Evolutionary conservation across 2,797 vertebrate species (phyloP).

Genomic region (Chelon auratus): DNA sequence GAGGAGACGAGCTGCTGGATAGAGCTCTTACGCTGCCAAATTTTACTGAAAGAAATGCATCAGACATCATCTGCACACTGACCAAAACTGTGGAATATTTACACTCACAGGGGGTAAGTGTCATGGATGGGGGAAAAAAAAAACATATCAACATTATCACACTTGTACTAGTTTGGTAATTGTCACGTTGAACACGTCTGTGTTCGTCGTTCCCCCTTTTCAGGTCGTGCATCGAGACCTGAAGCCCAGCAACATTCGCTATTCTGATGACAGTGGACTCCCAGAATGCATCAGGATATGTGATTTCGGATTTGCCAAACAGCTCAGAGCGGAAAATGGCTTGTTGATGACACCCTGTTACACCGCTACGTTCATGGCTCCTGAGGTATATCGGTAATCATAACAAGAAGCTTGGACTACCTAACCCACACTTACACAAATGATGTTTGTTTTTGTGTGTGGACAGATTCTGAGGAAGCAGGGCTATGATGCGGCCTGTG

Average conservation of each 20-base stretch:
- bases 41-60: slow-evolving; percentile 93
- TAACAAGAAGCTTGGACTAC: background rate
- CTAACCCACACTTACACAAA: background rate
- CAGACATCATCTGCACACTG: slow-evolving; percentile 91
- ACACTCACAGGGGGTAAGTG: slow-evolving; percentile 93
- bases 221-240: slow-evolving; percentile 97
- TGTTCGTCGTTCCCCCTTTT: slow-evolving; percentile 3
- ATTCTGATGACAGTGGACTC: slow-evolving; percentile 92
- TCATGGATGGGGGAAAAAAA: background rate
- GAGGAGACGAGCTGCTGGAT: slow-evolving; percentile 94
- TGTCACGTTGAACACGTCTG: background rate
- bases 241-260: slow-evolving; percentile 96
- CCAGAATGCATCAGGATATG: slow-evolving; percentile 94
- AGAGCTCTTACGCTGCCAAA: slow-evolving; percentile 88
- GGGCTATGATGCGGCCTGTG: slow-evolving; percentile 97
- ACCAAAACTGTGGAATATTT: slow-evolving; percentile 96
- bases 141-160: background rate
- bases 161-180: background rate
- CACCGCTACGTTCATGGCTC: slow-evolving; percentile 96
- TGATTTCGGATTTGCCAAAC: slow-evolving; percentile 96
- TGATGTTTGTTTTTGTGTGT: slow-evolving; percentile 15
- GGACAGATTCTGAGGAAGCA: slow-evolving; percentile 93
- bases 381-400: slow-evolving; percentile 86
- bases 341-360: slow-evolving; percentile 98
- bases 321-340: slow-evolving; percentile 94